Conservation (phyloP, 2,113 vertebrate genomes). For the Perccottus glenii region DNA sequence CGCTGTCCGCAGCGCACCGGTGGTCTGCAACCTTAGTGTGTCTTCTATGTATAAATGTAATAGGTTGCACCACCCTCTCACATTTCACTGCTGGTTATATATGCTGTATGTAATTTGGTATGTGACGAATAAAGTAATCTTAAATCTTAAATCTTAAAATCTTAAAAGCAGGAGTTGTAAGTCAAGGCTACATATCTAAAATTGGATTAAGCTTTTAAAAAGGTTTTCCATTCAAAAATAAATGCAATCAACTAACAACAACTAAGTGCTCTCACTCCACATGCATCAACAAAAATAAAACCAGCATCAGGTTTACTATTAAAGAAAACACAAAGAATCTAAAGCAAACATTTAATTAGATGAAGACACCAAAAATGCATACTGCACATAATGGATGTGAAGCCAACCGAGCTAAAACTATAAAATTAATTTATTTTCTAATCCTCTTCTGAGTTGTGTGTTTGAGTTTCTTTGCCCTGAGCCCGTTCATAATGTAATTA, state of each 20-base stretch:
- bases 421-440: slow-evolving; percentile 39
- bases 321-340: slow-evolving; percentile 41
- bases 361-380: slow-evolving; percentile 39
- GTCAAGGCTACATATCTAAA: no score
- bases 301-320: slow-evolving; percentile 17
- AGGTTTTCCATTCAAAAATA: slow-evolving; percentile 4
- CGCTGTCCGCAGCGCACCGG: no score
- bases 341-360: slow-evolving; percentile 45
- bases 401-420: slow-evolving; percentile 4
- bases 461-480: slow-evolving; percentile 46
- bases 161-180: no score
- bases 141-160: no score
- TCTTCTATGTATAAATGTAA: no score
- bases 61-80: no score
- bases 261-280: slow-evolving; percentile 15
- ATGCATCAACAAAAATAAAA: slow-evolving; percentile 44
- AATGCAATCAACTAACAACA: slow-evolving; percentile 6
- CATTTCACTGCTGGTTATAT: no score
- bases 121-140: no score
- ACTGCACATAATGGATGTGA: slow-evolving; percentile 19
- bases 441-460: slow-evolving; percentile 31
- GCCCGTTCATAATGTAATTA: slow-evolving; percentile 33
- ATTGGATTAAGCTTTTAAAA: not conserved
- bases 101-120: no score
- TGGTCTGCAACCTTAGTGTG: no score